These are phyloP conservation scores for Acanthurus leucopareius DNA, from an alignment of 2,797 vertebrate species.

Conservation along the genomic window DNA sequence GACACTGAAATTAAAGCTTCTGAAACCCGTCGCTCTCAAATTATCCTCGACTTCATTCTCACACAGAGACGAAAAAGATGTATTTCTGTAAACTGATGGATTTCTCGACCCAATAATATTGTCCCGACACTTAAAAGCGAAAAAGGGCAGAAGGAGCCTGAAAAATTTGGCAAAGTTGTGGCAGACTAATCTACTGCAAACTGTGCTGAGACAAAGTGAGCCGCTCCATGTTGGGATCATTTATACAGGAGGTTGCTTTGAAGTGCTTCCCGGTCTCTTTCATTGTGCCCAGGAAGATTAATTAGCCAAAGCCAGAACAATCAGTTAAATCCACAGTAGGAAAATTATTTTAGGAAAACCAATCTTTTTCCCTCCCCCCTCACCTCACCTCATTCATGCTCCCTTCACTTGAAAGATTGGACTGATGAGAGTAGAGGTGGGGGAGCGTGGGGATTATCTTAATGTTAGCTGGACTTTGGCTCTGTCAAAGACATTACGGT, in stretches of 20 bases:
- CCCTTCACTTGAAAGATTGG: slow-evolving; percentile 64
- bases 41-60: slow-evolving; percentile 59
- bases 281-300: slow-evolving; percentile 87
- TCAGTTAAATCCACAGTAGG: slow-evolving; percentile 88
- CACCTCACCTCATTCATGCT: slow-evolving; percentile 57
- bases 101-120: slow-evolving; percentile 59
- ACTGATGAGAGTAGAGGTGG: slow-evolving; percentile 58
- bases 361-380: slow-evolving; percentile 66
- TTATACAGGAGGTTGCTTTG: slow-evolving; percentile 82
- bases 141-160: slow-evolving; percentile 55
- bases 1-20: slow-evolving; percentile 75
- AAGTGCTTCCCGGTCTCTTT: slow-evolving; percentile 86
- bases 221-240: slow-evolving; percentile 82
- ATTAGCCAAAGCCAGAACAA: slow-evolving; percentile 87
- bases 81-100: slow-evolving; percentile 63
- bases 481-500: slow-evolving; percentile 68
- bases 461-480: slow-evolving; percentile 52
- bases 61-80: slow-evolving; percentile 34
- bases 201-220: slow-evolving; percentile 82
- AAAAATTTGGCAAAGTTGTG: slow-evolving; percentile 74
- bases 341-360: slow-evolving; percentile 87
- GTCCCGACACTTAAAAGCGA: slow-evolving; percentile 65
- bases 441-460: slow-evolving; percentile 37
- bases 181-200: slow-evolving; percentile 78
- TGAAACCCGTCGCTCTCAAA: slow-evolving; percentile 59